phyloP scores from a whole-genome alignment of 1,140 invertebrate species.

The Drosophila lini region DNA sequence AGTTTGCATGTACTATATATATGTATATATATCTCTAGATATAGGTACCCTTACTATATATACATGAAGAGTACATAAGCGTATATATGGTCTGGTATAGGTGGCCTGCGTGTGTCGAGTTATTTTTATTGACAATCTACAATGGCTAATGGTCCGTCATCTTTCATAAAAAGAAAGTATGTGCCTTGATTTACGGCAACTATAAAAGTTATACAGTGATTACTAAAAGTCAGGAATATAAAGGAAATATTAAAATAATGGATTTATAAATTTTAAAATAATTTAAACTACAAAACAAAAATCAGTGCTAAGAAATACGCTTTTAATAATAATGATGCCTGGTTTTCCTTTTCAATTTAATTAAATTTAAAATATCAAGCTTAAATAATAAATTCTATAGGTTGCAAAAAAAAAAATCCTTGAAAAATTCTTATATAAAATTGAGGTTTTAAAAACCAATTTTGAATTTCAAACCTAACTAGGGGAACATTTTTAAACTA shows the following conservation, averaged over 20 bases:
- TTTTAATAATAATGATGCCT: no score
- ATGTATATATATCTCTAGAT: slow-evolving; percentile 10
- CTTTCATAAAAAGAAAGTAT: slow-evolving; percentile 16
- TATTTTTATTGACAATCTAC: slow-evolving; percentile 56
- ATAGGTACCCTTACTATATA: slow-evolving; percentile 1
- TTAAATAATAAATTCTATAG: no score
- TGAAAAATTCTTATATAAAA: no score
- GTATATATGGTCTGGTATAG: slow-evolving; percentile 3
- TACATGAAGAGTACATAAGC: slow-evolving; percentile 10
- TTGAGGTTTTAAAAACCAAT: no score
- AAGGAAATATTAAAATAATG: neutral
- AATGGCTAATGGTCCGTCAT: slow-evolving; percentile 25
- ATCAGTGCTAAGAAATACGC: fast-evolving
- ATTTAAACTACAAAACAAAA: neutral
- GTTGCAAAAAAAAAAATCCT: no score
- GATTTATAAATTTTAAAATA: neutral
- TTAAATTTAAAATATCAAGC: neutral
- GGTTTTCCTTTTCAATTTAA: neutral
- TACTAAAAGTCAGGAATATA: neutral
- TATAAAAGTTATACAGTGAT: slow-evolving; percentile 1
- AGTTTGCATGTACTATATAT: slow-evolving; percentile 47
- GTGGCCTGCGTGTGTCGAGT: slow-evolving; percentile 13
- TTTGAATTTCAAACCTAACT: neutral
- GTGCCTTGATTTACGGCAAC: slow-evolving; percentile 21
- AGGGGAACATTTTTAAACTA: neutral